A percentile compares a stretch with the other conserved stretches of the same genome.
Conservation (phyloP, 2,888 invertebrate species). For the Parnassius apollo region DNA sequence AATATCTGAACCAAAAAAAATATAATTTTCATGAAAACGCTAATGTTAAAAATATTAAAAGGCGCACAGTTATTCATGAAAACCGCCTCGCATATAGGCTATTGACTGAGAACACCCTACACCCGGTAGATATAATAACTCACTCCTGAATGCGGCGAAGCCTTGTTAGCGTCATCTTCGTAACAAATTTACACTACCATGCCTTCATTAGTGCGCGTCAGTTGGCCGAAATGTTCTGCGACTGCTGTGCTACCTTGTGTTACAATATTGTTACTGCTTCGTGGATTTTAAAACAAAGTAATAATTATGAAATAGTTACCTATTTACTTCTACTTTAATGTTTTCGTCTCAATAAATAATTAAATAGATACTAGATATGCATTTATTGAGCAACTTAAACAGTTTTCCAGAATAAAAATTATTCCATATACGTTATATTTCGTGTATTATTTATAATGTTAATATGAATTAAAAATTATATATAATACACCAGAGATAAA, state of each 20-base stretch:
- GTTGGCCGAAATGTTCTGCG: constrained; percentile 20
- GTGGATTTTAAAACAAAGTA: background rate
- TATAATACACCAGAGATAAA: no score
- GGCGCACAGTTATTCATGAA: constrained; percentile 17
- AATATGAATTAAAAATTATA: no score
- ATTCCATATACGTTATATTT: no score
- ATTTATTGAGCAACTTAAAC: no score
- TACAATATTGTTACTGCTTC: background rate
- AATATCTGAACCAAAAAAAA: background rate
- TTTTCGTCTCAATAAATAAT: no score
- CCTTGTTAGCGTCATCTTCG: constrained; percentile 22
- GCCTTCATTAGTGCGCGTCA: constrained; percentile 26
- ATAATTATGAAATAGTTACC: no score
- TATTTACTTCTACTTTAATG: no score
- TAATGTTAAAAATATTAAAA: constrained; percentile 2
- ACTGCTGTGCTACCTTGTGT: background rate
- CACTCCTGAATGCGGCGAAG: constrained; percentile 19
- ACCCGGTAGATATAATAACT: constrained; percentile 5
- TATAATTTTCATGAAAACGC: background rate
- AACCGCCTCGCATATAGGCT: constrained; percentile 13
- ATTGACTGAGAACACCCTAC: constrained; percentile 22
- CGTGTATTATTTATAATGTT: no score
- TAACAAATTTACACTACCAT: constrained; percentile 21
- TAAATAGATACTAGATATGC: no score
- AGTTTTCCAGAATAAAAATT: no score